Evolutionary conservation across 2,888 invertebrate species (phyloP), one percentile per base, ranked within the genome.

Genomic region (Biston stratarius): DNA sequence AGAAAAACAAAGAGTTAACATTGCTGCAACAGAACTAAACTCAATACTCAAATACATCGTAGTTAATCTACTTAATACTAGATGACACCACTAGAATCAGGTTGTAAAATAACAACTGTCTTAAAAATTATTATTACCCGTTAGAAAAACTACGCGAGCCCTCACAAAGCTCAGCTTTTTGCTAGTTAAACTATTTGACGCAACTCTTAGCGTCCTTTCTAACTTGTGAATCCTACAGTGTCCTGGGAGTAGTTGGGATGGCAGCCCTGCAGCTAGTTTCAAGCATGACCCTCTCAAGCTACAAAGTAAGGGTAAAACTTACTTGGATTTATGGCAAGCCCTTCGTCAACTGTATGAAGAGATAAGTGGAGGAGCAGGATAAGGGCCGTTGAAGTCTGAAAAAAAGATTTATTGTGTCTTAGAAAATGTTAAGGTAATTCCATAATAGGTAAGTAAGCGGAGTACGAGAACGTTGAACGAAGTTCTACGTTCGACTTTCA

Each of bases 261-360:
- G 45, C 48, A 67, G 9, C 66, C 62, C 58, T 59, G 48, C 24
- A 61, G 45, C 51, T 14, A 47, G 34, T 34, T 24, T 36, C 40
- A 11, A 34, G 57, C 52, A 24, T 24, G 44, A 38, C 42, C 49
- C 36, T 45, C 56, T 49, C 44, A 47, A 61, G 61, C 57, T 59
- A 63, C 59, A 55, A 63, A 64, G 59, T 59, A 62, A 63, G 60
- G 53, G 79, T 75, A 74, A 77, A 77, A 85, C 92, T 91, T 83
- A 93, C 93, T 90, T 60, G 93, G 93, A 87, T 93, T 91, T 82
- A 93, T 88, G 52, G 93, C 93, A 72, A 84, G 84, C 60, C 93
- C 92, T 82, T 92, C 91, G 80, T 94, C 92, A 77, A 93, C 91
- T 68, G 92, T 92, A 79, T 92, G 89, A 61, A 94, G 89, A 80